phyloP scores from a whole-genome alignment of 2,888 invertebrate genomes.

The Sinelater perroti region DNA sequence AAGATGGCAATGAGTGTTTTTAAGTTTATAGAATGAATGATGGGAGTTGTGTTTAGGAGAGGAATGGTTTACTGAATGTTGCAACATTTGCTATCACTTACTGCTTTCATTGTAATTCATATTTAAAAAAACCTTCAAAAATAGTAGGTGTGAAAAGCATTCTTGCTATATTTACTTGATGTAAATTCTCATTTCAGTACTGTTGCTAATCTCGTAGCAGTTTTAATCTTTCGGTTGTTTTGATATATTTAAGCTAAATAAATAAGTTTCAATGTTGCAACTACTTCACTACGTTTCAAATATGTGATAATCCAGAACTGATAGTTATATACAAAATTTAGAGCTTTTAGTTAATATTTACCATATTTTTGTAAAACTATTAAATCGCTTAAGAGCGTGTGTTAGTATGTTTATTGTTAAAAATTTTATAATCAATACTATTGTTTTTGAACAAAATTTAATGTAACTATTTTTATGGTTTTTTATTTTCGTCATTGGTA shows the following conservation, averaged over 20 bases:
- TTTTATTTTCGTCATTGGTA: no score
- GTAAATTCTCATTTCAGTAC: no score
- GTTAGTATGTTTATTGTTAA: no score
- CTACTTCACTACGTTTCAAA: neutral
- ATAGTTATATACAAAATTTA: neutral
- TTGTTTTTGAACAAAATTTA: no score
- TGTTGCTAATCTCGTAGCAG: no score
- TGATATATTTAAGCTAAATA: no score
- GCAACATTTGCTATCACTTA: conserved; percentile 8
- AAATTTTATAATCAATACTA: no score
- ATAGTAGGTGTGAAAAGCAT: neutral
- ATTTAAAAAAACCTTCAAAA: neutral
- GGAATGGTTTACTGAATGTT: conserved; percentile 3
- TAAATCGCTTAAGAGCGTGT: no score
- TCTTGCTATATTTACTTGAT: no score
- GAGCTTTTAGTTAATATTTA: neutral
- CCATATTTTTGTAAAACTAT: neutral
- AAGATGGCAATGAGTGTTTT: conserved; percentile 8
- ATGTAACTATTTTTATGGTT: no score
- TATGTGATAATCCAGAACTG: conserved; percentile 5
- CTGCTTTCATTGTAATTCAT: conserved; percentile 8
- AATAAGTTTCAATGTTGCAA: conserved; percentile 8
- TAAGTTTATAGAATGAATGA: conserved; percentile 17
- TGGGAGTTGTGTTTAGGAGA: neutral
- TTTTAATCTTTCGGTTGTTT: no score